Base-by-base conservation (phyloP, 2,888 invertebrate species). In the Plagodis dolabraria region DNA sequence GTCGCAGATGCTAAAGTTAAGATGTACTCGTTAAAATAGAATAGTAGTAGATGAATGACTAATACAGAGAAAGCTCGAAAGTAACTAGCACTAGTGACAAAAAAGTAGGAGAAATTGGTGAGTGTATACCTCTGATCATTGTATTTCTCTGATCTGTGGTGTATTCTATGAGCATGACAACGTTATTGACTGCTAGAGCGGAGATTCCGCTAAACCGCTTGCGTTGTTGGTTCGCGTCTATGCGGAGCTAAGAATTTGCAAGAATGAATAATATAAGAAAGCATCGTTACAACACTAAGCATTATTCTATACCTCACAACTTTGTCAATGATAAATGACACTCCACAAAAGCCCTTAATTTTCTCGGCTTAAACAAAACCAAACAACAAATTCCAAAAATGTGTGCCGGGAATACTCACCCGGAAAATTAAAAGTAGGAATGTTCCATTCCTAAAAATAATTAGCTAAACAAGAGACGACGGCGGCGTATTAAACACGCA, bases 381-480 rank as follows among this genome's bases (percentile, higher is more conserved):
- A 44, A 57, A 33, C 49, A 57, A 60, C 57, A 54, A 53, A 57
- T 50, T 33, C 46, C 46, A 55, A 56, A 60, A 58, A 60, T 53
- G 42, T 44, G 47, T 47, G 51, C 45, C 9, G n/a, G 48, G 40
- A 60, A 67, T 59, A 52, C 44, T 46, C 52, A 61, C 47, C 57
- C 53, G 65, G 59, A 65, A 69, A 65, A 67, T 64, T 62, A 63
- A 62, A 64, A 49, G 45, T 50, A 22, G 54, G 63, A 61, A 62
- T 61, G 56, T 68, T 65, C 58, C 48, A 53, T 50, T 10, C 52
- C 36, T 38, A 51, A 60, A 63, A 66, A 62, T 57, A 63, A 54
- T 43, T 50, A 33, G 12, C 33, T 22, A 4, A 22, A 22, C 22
- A 22, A 22, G 22, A 22, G 22, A 22, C 22, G 22, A 4, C 22